Evolutionary conservation across 2,797 vertebrate genomes (phyloP).

Genomic region (Poliocrania exsul): DNA sequence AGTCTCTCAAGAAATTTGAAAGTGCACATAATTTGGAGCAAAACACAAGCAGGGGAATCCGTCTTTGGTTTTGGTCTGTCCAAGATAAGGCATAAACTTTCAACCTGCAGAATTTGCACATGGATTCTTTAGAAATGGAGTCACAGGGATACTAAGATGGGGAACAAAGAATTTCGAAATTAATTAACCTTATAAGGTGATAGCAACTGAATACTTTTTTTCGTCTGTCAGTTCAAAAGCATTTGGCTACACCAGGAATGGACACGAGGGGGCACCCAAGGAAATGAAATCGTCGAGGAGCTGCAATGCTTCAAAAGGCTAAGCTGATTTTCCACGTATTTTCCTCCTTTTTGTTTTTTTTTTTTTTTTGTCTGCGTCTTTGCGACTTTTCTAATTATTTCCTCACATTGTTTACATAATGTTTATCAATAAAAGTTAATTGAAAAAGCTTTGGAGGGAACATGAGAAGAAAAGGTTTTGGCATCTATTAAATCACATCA

Average conservation of each 20-base stretch:
- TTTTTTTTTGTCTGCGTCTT: neutral
- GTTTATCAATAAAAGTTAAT: neutral
- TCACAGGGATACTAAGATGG: neutral
- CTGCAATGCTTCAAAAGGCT: neutral
- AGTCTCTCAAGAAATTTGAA: neutral
- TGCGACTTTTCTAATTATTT: neutral
- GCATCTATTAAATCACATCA: neutral
- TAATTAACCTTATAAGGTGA: slow-evolving; percentile 22
- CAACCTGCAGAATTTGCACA: neutral
- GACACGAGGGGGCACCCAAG: slow-evolving; percentile 52
- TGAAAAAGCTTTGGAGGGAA: neutral
- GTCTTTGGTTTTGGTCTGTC: neutral
- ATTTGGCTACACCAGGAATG: neutral
- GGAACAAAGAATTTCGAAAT: neutral
- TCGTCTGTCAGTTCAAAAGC: neutral
- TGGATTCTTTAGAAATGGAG: neutral
- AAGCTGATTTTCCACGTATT: neutral
- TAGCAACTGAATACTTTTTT: neutral
- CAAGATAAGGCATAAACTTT: neutral
- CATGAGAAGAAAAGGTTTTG: neutral
- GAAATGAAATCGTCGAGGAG: slow-evolving; percentile 14
- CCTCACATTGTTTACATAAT: neutral
- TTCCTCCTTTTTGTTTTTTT: neutral
- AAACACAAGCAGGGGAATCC: neutral
- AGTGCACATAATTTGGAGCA: neutral